Conservation (phyloP, 1,140 invertebrate species). For the Lithobius niger region DNA sequence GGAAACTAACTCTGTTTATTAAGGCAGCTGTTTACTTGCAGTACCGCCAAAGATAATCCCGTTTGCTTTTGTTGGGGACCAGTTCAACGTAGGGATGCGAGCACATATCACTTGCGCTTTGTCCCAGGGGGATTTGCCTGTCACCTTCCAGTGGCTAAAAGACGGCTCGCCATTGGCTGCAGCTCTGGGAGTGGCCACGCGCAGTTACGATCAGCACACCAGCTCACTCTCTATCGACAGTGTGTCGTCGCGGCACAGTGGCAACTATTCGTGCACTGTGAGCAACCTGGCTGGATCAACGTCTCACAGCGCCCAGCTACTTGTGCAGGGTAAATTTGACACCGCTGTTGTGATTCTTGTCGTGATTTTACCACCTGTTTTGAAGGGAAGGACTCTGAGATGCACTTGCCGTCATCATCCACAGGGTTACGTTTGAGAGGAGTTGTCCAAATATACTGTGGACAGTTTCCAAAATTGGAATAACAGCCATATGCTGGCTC, state of each 20-base stretch:
- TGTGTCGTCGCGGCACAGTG: constrained; percentile 23
- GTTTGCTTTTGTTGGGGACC: constrained; percentile 19
- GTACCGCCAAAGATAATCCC: constrained; percentile 24
- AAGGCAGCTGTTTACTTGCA: constrained; percentile 16
- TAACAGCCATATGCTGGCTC: too few relatives aligned
- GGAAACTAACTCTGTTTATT: too few relatives aligned
- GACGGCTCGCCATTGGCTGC: constrained; percentile 25
- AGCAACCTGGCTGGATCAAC: constrained; percentile 24
- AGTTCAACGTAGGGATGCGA: constrained; percentile 1
- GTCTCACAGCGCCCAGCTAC: neutral
- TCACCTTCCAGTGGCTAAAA: constrained; percentile 30
- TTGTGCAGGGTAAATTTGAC: constrained; percentile 1
- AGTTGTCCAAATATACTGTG: too few relatives aligned
- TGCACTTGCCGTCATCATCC: too few relatives aligned
- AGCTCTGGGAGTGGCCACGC: constrained; percentile 22
- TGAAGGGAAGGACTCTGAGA: too few relatives aligned
- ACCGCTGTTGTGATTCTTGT: too few relatives aligned
- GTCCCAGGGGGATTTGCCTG: constrained; percentile 30
- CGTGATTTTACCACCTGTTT: too few relatives aligned
- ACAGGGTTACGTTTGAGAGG: too few relatives aligned
- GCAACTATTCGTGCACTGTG: constrained; percentile 31
- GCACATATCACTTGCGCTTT: constrained; percentile 22
- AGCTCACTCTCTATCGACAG: constrained; percentile 12
- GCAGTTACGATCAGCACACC: constrained; percentile 38
- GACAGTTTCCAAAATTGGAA: too few relatives aligned